Conservation (phyloP, 1,140 invertebrate genomes). For the Drosophila kikkawai region DNA sequence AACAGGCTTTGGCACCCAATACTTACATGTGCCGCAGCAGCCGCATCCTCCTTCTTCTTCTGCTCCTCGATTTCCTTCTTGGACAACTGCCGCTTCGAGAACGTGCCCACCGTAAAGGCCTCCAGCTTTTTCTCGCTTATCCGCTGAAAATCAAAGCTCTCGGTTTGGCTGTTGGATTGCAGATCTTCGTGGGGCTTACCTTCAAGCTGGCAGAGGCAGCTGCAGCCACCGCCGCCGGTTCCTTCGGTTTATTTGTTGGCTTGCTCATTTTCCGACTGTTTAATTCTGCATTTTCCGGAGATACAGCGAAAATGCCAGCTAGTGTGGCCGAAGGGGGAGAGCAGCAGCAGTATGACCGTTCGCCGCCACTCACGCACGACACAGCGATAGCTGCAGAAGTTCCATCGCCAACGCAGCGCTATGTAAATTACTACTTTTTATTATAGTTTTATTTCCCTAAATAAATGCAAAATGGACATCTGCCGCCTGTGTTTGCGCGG, state of each 20-base stretch:
- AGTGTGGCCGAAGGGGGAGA: neutral
- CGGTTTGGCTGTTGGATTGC: neutral
- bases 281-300: conserved; percentile 25
- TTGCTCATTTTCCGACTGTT: conserved; percentile 30
- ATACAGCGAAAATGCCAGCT: conserved; percentile 1
- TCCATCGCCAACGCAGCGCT: conserved; percentile 49
- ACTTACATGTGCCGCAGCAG: conserved; percentile 89
- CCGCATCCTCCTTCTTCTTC: conserved; percentile 95
- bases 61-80: conserved; percentile 95
- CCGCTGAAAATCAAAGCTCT: conserved; percentile 85
- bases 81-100: conserved; percentile 90
- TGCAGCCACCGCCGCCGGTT: conserved; percentile 17
- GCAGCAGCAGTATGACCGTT: neutral
- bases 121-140: conserved; percentile 92
- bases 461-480: conserved; percentile 68
- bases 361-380: neutral
- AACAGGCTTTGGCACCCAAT: neutral
- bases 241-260: conserved; percentile 32
- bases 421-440: conserved; percentile 55
- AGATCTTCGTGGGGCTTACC: conserved; percentile 26
- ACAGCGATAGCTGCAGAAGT: conserved; percentile 7
- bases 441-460: conserved; percentile 39
- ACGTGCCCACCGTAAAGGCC: conserved; percentile 92
- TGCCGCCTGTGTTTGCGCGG: conserved; percentile 72
- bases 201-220: conserved; percentile 35